phyloP scores from a whole-genome alignment of 2,113 vertebrate genomes.

The Psilopsiagon aurifrons region DNA sequence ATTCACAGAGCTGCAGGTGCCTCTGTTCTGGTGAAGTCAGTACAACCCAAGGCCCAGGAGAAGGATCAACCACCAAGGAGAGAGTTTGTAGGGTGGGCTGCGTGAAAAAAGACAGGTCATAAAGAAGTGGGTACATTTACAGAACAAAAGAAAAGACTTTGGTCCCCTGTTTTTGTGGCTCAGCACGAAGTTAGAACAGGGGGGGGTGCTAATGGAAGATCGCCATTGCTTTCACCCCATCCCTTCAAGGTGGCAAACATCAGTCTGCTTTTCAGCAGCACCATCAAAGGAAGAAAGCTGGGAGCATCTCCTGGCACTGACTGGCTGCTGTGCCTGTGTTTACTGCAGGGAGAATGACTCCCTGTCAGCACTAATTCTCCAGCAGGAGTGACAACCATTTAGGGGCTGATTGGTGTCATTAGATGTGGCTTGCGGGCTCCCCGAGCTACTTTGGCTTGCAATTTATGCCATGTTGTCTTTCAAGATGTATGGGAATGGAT shows the following conservation, averaged over 20 bases:
- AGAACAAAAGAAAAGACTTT: neutral
- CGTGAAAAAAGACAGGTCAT: neutral
- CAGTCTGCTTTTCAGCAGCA: neutral
- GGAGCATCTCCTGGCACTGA: neutral
- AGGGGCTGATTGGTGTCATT: constrained; percentile 41
- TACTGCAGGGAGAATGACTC: constrained; percentile 22
- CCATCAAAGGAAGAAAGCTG: neutral
- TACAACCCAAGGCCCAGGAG: neutral
- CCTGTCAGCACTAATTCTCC: constrained; percentile 49
- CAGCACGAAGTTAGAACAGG: neutral
- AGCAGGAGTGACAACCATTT: constrained; percentile 44
- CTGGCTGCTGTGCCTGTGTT: neutral
- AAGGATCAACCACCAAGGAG: neutral
- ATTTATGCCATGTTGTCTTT: neutral
- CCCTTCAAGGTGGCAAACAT: neutral
- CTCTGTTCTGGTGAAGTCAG: neutral
- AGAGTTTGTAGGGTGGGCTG: neutral
- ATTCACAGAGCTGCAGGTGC: neutral
- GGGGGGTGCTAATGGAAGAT: neutral
- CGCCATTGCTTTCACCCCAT: neutral
- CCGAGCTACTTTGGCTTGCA: neutral
- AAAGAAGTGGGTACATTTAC: neutral
- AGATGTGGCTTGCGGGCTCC: neutral
- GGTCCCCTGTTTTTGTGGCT: neutral
- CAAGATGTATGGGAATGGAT: neutral